Base-by-base conservation (phyloP, 2,797 vertebrate genomes). In the Lerista edwardsae region DNA sequence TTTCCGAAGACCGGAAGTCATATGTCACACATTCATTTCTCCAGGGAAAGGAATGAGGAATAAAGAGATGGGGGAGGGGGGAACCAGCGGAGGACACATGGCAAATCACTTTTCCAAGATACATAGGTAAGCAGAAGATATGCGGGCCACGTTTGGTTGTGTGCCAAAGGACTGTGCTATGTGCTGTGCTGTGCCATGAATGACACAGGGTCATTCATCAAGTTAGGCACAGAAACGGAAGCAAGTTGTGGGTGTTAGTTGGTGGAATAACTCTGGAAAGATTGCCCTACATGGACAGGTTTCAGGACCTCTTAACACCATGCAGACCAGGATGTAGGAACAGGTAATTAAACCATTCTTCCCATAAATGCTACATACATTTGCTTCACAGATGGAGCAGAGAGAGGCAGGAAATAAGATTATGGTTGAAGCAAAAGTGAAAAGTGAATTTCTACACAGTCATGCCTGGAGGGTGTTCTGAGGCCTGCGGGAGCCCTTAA, bases 101-200 rank as follows among this genome's bases (percentile, higher is more conserved):
- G 67, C 27, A 27, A 77, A 82, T 86, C 44, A 8, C 51, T 65
- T 83, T 73, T 39, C 69, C 27, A 34, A 65, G 36, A 73, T 34
- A 55, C 59, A 72, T 23, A 29, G 23, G 25, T 19, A 29, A n/a
- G 67, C 36, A 47, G 25, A 41, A 29, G 80, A 78, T 67, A 78
- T 44, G 68, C 67, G 75, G 78, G 74, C 39, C 61, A 82, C 65
- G 59, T 78, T 36, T 47, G 61, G 55, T 55, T 79, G 68, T 61
- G 29, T 79, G 80, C 85, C 85, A 86, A 39, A 83, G 27, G 51
- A 74, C 65, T 67, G 34, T 79, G 51, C 47, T 83, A 44, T n/a
- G n/a, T n/a, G n/a, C n/a, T n/a, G n/a, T n/a, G n/a, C n/a, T n/a
- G n/a, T n/a, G n/a, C n/a, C n/a, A n/a, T n/a, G n/a, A n/a, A n/a